Conservation (phyloP, 2,113 vertebrate species). For the Corythaixoides concolor region DNA sequence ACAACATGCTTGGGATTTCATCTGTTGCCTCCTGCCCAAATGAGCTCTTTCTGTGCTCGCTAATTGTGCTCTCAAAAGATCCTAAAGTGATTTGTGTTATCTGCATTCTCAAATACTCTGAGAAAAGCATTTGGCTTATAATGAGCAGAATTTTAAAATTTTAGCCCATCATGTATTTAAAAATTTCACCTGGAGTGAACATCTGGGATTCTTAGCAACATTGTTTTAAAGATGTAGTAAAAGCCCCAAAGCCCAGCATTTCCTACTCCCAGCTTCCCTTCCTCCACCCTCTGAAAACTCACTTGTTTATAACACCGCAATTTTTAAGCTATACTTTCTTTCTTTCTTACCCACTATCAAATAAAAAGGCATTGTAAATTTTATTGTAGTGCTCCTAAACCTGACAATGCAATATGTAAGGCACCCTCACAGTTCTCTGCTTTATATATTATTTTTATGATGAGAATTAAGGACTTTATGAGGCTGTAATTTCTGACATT, state of each 20-base stretch:
- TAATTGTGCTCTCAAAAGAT: neutral
- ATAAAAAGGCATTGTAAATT: constrained; percentile 78
- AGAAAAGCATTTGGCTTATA: neutral
- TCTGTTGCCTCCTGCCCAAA: neutral
- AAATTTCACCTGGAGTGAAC: constrained; percentile 28
- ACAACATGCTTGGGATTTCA: neutral
- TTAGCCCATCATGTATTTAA: constrained; percentile 12
- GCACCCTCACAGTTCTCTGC: constrained; percentile 72
- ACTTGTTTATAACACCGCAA: constrained; percentile 64
- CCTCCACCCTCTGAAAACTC: neutral
- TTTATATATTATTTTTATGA: constrained; percentile 83
- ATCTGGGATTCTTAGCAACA: constrained; percentile 18
- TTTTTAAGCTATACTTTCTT: constrained; percentile 69
- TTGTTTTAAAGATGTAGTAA: constrained; percentile 26
- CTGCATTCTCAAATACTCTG: neutral
- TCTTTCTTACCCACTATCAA: constrained; percentile 61
- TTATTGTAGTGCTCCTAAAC: constrained; percentile 72
- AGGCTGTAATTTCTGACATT: constrained; percentile 79
- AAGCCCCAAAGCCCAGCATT: neutral
- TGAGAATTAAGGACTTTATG: constrained; percentile 78
- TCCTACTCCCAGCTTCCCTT: neutral
- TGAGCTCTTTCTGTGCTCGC: neutral
- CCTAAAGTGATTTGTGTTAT: neutral
- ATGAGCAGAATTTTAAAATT: neutral
- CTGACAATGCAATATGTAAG: constrained; percentile 75